Evolutionary conservation across 1,140 invertebrate genomes (phyloP).

Genomic region (Sarcophaga peregrina): DNA sequence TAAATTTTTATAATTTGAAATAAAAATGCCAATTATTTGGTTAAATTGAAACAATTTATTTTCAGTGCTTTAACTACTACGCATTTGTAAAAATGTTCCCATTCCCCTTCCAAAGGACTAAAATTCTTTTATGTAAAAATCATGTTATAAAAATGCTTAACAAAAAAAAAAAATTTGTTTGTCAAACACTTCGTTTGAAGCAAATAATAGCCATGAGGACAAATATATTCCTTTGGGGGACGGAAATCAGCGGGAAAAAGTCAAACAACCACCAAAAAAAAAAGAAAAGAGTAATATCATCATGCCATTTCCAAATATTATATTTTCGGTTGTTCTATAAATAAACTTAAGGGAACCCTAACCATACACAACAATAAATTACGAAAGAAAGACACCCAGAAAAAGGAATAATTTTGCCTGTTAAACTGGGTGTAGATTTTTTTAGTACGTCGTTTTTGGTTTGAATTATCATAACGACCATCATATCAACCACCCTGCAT

Average conservation of each 20-base stretch:
- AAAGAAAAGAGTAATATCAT: not conserved
- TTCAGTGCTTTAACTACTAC: too few species aligned
- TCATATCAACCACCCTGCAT: not conserved
- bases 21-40: too few species aligned
- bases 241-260: not conserved
- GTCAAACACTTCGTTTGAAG: not conserved
- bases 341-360: constrained; percentile 13
- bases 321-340: not conserved
- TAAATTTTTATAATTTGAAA: too few species aligned
- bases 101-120: not conserved
- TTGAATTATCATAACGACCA: not conserved
- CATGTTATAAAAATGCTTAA: not conserved
- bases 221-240: not conserved
- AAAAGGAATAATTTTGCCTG: too few species aligned
- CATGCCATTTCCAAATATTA: not conserved
- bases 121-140: not conserved
- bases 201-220: not conserved
- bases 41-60: too few species aligned
- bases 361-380: constrained; percentile 34
- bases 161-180: not conserved
- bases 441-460: too few species aligned
- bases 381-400: too few species aligned
- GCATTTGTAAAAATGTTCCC: too few species aligned
- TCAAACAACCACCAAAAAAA: constrained; percentile 30
- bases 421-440: too few species aligned